phyloP scores from a whole-genome alignment of 1,140 invertebrate genomes.

The Mycetomoellerius zeteki region DNA sequence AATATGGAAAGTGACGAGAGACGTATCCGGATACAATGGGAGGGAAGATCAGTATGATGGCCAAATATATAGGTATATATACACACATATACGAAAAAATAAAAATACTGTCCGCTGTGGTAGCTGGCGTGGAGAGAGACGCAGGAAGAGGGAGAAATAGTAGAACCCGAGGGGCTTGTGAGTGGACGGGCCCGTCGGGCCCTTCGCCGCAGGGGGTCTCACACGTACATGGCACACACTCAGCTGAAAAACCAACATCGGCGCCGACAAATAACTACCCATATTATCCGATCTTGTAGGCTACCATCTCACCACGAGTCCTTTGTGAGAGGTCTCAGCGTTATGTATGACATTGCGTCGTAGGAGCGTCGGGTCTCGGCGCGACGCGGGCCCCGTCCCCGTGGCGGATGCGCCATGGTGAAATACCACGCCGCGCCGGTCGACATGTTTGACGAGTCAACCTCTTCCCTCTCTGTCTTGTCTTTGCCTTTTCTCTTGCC shows the following conservation, averaged over 20 bases:
- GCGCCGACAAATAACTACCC: constrained; percentile 87
- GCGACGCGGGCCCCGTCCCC: not conserved
- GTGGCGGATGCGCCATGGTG: constrained; percentile 66
- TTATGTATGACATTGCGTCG: constrained; percentile 79
- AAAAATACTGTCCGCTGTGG: constrained; percentile 48
- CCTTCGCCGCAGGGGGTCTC: constrained; percentile 83
- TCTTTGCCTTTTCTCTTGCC: not conserved
- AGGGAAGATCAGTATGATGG: constrained; percentile 40
- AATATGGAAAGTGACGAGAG: constrained; percentile 72
- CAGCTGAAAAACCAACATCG: constrained; percentile 85
- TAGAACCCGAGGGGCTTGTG: constrained; percentile 55
- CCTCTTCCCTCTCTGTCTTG: constrained; percentile 37
- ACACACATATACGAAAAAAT: constrained; percentile 34
- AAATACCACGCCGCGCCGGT: constrained; percentile 65
- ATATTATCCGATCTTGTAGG: constrained; percentile 86
- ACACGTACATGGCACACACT: constrained; percentile 81
- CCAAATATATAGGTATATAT: not conserved
- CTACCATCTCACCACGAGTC: constrained; percentile 86
- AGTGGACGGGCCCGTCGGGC: constrained; percentile 77
- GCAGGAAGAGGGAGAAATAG: constrained; percentile 27
- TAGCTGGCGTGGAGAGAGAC: constrained; percentile 7
- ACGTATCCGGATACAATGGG: constrained; percentile 62
- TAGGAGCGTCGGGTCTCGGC: constrained; percentile 55
- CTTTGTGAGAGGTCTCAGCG: constrained; percentile 81
- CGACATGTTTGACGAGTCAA: constrained; percentile 58